Evolutionary conservation across 2,113 vertebrate genomes (phyloP).

Genomic region (Aplodontia rufa): DNA sequence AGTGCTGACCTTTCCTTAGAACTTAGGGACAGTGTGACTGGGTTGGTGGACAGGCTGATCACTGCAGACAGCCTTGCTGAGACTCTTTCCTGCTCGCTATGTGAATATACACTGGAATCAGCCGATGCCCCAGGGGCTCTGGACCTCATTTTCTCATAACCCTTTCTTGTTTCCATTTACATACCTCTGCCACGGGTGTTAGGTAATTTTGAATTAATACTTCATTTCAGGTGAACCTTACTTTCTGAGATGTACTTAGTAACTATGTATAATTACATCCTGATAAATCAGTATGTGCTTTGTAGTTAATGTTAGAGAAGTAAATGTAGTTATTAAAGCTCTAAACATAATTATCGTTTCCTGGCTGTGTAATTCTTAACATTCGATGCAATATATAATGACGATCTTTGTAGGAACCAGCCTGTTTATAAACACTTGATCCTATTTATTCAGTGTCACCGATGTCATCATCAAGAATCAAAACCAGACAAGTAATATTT

Average conservation of each 20-base stretch:
- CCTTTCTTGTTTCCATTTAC: background rate
- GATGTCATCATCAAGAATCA: background rate
- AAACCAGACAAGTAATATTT: background rate
- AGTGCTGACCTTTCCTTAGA: background rate
- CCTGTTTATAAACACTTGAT: background rate
- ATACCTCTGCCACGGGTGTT: background rate
- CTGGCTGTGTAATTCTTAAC: background rate
- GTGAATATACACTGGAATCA: background rate
- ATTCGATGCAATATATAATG: background rate
- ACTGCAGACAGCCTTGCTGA: background rate
- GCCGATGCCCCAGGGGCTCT: background rate
- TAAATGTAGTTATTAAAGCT: background rate
- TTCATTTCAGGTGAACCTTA: background rate
- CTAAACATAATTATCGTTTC: background rate
- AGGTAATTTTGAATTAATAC: background rate
- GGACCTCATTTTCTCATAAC: background rate
- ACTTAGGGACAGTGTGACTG: background rate
- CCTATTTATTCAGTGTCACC: background rate
- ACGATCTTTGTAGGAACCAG: background rate
- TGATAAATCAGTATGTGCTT: background rate
- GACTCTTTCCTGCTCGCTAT: background rate
- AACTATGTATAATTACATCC: background rate
- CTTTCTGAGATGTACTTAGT: background rate
- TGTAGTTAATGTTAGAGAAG: background rate
- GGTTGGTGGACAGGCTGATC: background rate